Conservation (phyloP, 1,140 invertebrate species). For the Carcinoscorpius rotundicauda region DNA sequence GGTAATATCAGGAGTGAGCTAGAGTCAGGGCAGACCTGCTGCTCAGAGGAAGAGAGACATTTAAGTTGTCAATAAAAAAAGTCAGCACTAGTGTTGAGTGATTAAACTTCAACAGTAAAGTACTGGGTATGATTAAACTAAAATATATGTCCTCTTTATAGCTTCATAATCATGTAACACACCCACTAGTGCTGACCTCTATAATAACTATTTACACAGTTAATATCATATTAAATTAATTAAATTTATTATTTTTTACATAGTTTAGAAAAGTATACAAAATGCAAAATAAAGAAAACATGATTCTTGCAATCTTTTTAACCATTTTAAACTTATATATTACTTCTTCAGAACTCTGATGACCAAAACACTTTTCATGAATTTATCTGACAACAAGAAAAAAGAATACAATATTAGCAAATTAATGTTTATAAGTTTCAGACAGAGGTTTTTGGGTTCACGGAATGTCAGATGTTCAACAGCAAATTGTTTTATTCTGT, state of each 20-base stretch:
- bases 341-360: too few species aligned
- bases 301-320: too few species aligned
- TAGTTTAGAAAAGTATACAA: neutral
- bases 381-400: too few species aligned
- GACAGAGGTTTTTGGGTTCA: too few species aligned
- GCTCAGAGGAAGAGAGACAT: neutral
- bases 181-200: neutral
- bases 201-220: neutral
- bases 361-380: too few species aligned
- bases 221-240: neutral
- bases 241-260: neutral
- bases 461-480: too few species aligned
- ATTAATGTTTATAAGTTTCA: too few species aligned
- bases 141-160: conserved; percentile 3
- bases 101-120: neutral
- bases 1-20: too few species aligned
- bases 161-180: neutral
- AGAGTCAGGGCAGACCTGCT: neutral
- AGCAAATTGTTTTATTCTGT: too few species aligned
- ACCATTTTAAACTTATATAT: too few species aligned
- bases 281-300: conserved; percentile 6
- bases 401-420: too few species aligned
- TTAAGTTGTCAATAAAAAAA: neutral
- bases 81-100: conserved; percentile 2
- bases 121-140: neutral